Conservation (phyloP, 2,113 vertebrate genomes). For the Bufo gargarizans region DNA sequence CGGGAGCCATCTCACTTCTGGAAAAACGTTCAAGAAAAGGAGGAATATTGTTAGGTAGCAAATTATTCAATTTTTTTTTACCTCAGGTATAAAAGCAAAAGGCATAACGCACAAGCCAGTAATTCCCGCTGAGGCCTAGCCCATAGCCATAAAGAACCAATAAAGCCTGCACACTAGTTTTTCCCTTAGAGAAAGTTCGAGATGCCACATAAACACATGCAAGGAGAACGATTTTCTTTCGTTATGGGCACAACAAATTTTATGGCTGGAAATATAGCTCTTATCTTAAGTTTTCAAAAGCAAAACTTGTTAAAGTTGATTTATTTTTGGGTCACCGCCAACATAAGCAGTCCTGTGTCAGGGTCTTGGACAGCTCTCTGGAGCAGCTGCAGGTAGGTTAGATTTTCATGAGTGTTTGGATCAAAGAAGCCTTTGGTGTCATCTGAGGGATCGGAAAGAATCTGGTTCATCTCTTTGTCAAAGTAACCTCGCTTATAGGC, state of each 20-base stretch:
- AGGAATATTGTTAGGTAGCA: too few relatives aligned
- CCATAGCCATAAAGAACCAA: not conserved
- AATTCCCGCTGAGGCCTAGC: not conserved
- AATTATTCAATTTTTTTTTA: too few relatives aligned
- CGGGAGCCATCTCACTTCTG: not conserved
- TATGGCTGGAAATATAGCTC: not conserved
- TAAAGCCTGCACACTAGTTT: not conserved
- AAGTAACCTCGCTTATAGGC: conserved; percentile 69
- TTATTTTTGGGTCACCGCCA: conserved; percentile 62
- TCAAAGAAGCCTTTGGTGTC: conserved; percentile 79
- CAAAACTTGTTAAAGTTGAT: not conserved
- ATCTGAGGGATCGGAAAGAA: conserved; percentile 69
- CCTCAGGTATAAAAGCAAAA: not conserved
- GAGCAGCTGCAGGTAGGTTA: conserved; percentile 72
- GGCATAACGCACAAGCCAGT: not conserved
- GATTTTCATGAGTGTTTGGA: conserved; percentile 77
- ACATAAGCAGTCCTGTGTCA: conserved; percentile 67
- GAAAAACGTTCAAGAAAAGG: too few relatives aligned
- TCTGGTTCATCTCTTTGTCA: conserved; percentile 68
- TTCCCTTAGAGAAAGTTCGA: not conserved
- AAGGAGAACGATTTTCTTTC: not conserved
- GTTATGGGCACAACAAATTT: not conserved
- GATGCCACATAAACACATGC: not conserved
- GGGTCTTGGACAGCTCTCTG: conserved; percentile 72
- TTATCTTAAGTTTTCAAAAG: too few relatives aligned